Evolutionary conservation across 2,113 vertebrate species (phyloP).

Genomic region (Pituophis catenifer): DNA sequence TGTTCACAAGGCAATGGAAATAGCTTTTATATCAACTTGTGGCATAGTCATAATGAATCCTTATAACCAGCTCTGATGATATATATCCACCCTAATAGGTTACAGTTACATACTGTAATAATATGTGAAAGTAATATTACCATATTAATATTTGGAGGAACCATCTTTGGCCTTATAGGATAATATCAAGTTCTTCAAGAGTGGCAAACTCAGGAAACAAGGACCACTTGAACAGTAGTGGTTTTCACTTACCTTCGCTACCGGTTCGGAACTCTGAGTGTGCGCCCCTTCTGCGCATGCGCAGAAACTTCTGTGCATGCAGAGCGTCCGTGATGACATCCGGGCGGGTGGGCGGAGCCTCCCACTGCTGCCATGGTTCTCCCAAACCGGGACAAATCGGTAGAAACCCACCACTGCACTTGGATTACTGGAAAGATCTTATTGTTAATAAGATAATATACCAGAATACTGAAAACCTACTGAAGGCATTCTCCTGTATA

Average conservation of each 20-base stretch:
- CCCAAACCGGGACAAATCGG: too few species aligned
- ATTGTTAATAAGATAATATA: not conserved
- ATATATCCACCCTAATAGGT: not conserved
- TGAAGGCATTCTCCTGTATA: not conserved
- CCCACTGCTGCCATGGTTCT: too few species aligned
- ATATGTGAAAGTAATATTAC: not conserved
- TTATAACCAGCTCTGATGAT: not conserved
- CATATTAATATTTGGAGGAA: not conserved
- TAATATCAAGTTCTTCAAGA: not conserved
- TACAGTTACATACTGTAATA: not conserved
- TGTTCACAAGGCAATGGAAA: not conserved
- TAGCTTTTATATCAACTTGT: not conserved
- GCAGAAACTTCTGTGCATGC: too few species aligned
- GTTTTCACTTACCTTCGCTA: too few species aligned
- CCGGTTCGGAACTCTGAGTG: too few species aligned
- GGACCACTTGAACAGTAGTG: not conserved
- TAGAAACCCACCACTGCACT: too few species aligned
- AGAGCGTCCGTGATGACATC: too few species aligned
- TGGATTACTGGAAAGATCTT: not conserved
- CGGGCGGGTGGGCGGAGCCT: too few species aligned
- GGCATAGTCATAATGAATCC: not conserved
- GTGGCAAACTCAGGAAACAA: not conserved
- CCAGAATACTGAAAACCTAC: not conserved
- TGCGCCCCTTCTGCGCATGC: too few species aligned
- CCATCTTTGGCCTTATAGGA: not conserved